Evolutionary conservation across 1,140 invertebrate species (phyloP), one percentile per base, ranked within the genome.

Genomic region (Drosophila nebulosa): DNA sequence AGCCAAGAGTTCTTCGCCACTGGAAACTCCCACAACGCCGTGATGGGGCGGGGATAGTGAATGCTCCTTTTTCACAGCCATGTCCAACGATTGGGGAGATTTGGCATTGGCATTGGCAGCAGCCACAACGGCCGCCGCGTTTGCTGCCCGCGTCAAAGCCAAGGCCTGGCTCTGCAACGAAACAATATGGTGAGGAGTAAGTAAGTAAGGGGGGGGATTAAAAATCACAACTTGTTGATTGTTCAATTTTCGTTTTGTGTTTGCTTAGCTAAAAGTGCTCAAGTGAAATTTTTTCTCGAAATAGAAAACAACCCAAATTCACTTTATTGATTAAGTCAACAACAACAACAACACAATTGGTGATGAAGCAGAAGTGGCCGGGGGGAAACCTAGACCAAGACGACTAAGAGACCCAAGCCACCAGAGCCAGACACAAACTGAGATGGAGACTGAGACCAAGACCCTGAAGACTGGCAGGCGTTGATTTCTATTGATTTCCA

Each of bases 21-120:
- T 21, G 9, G 61, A 7, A n/a, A 61, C 63, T 10, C 58, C 63
- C 4, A 62, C 51, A 9, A 69, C 69, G 14, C 65, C 70, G 60
- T 77, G 84, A 26, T 62, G n/a, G 27, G 74, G 68, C 35, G 90
- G 88, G 36, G 90, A 90, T 21, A 85, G 66, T 0, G 89, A 90
- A 53, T 88, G 84, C 63, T 91, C 90, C 68, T 91, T 90, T 69
- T 91, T 91, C 39, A 91, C 78, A 36, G 79, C 86, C 69, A 90
- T 62, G 32, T 90, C 77, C 2, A 74, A 57, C 5, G 70, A 84
- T 36, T 74, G 71, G 16, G 78, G 86, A 12, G 77, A 81, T 64
- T 90, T 90, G 63, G 80, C 78, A 79, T 80, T 88, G 51, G 88
- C 86, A 52, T 80, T 88, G 51, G 88, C 86, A 52, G 89, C 89